phyloP scores from a whole-genome alignment of 2,888 invertebrate species.

The Nemotelus pantherinus region DNA sequence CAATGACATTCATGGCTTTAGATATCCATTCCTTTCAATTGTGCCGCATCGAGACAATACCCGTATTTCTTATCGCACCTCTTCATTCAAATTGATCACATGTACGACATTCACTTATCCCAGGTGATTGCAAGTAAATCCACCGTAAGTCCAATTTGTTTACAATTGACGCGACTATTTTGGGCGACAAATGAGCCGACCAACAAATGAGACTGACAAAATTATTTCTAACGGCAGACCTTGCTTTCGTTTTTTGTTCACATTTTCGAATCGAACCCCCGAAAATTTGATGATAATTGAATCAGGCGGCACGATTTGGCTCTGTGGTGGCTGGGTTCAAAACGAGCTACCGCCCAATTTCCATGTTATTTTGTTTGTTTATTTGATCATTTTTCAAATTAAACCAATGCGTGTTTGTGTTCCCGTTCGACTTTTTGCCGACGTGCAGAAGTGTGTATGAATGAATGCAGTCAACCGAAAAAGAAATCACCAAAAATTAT shows the following conservation, averaged over 20 bases:
- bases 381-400: background rate
- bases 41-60: slow-evolving; percentile 8
- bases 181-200: background rate
- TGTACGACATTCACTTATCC: slow-evolving; percentile 34
- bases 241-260: background rate
- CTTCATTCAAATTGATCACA: slow-evolving; percentile 34
- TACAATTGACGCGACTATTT: slow-evolving; percentile 24
- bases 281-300: slow-evolving; percentile 1
- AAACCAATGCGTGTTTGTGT: background rate
- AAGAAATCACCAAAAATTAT: slow-evolving; percentile 29
- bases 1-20: slow-evolving; percentile 14
- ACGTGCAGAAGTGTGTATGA: background rate
- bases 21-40: slow-evolving; percentile 6
- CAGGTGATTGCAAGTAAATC: slow-evolving; percentile 27
- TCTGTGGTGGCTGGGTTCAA: background rate
- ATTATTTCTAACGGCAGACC: background rate
- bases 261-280: background rate
- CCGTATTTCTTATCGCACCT: slow-evolving; percentile 5
- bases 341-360: background rate
- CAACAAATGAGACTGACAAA: background rate
- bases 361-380: background rate
- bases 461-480: slow-evolving; percentile 22
- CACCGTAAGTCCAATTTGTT: slow-evolving; percentile 16
- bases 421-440: background rate
- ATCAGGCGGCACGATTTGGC: background rate